phyloP scores from a whole-genome alignment of 2,113 vertebrate genomes.

The Herpetotheres cachinnans region DNA sequence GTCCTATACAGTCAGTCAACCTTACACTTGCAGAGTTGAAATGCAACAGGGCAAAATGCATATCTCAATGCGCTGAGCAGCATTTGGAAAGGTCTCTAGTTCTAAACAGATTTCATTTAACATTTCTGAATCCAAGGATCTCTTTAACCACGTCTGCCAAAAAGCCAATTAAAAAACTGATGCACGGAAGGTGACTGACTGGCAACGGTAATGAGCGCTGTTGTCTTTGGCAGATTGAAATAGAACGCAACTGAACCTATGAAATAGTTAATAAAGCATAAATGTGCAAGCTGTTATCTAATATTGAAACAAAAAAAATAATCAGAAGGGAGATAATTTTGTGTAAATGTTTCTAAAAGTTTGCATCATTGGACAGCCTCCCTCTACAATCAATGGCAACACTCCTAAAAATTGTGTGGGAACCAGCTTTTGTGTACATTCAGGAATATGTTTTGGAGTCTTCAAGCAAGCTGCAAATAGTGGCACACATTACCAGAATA shows the following conservation, averaged over 20 bases:
- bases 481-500: not conserved
- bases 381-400: not conserved
- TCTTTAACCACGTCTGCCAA: not conserved
- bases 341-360: not conserved
- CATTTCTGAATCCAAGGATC: not conserved
- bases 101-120: not conserved
- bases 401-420: not conserved
- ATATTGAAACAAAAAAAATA: not conserved
- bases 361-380: not conserved
- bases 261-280: not conserved
- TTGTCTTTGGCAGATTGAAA: not conserved
- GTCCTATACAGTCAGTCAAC: not conserved
- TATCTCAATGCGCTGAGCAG: not conserved
- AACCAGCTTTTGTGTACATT: not conserved
- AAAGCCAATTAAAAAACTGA: not conserved
- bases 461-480: not conserved
- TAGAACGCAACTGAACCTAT: not conserved
- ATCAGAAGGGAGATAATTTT: not conserved
- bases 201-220: not conserved
- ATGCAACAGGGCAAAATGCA: not conserved
- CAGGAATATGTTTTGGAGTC: not conserved
- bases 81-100: not conserved
- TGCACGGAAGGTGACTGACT: not conserved
- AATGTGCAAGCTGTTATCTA: not conserved
- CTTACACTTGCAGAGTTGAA: not conserved